Conservation (phyloP, 2,888 invertebrate genomes). For the Loripinus fragilis region DNA sequence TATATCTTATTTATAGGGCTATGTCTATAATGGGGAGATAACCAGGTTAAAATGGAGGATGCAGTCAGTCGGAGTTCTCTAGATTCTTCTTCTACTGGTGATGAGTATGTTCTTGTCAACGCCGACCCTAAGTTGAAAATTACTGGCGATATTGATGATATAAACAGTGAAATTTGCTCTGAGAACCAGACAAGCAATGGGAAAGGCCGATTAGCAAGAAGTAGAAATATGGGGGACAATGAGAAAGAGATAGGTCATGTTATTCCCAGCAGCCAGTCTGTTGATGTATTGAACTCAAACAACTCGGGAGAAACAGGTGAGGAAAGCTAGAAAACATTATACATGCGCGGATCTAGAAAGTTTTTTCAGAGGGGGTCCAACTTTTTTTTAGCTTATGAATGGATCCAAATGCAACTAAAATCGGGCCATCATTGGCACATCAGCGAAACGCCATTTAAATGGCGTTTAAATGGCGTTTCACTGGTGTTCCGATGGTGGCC, state of each 20-base stretch:
- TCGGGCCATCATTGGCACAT: too few species aligned
- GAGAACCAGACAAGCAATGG: conserved; percentile 46
- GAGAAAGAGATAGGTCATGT: conserved; percentile 63
- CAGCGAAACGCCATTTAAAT: too few species aligned
- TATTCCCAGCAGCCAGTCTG: conserved; percentile 71
- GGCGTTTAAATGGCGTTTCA: too few species aligned
- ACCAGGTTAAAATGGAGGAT: conserved; percentile 78
- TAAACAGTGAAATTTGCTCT: conserved; percentile 72
- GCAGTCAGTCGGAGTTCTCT: conserved; percentile 87
- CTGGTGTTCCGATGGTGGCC: too few species aligned
- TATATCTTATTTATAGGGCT: not conserved
- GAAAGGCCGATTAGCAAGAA: conserved; percentile 9
- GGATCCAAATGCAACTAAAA: too few species aligned
- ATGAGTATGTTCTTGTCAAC: conserved; percentile 89
- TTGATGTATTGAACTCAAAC: conserved; percentile 62
- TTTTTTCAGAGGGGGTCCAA: too few species aligned
- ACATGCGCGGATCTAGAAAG: too few species aligned
- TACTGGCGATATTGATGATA: conserved; percentile 87
- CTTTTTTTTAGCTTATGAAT: too few species aligned
- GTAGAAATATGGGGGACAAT: conserved; percentile 38
- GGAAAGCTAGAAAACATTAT: too few species aligned
- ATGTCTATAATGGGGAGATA: conserved; percentile 21
- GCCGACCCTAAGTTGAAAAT: conserved; percentile 87
- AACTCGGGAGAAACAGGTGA: conserved; percentile 44
- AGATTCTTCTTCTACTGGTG: conserved; percentile 88